Evolutionary conservation across 2,888 invertebrate genomes (phyloP).

Genomic region (Peribatodes rhomboidaria): DNA sequence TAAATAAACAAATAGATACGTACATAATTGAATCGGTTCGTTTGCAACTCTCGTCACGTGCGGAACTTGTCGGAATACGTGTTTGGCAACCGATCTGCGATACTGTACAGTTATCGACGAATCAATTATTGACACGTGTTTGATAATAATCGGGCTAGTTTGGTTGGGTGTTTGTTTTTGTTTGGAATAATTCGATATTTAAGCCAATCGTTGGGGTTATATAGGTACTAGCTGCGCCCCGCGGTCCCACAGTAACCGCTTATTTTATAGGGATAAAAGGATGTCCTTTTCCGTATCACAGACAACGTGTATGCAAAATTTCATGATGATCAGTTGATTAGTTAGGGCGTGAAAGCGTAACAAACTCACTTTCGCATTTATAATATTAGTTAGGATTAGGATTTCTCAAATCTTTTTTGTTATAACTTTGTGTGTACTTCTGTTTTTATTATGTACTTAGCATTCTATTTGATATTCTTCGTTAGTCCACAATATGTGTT

Average conservation of each 20-base stretch:
- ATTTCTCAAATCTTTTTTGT: too few relatives aligned
- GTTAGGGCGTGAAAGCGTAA: too few relatives aligned
- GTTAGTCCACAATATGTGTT: not conserved
- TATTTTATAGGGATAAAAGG: too few relatives aligned
- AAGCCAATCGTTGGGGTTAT: not conserved
- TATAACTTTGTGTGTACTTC: too few relatives aligned
- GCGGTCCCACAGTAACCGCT: too few relatives aligned
- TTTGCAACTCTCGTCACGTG: conserved; percentile 74
- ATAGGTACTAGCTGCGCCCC: too few relatives aligned
- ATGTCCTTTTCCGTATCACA: too few relatives aligned
- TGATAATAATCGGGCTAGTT: conserved; percentile 37
- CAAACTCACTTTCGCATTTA: too few relatives aligned
- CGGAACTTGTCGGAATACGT: conserved; percentile 63
- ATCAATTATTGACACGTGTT: conserved; percentile 49
- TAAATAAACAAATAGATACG: conserved; percentile 17
- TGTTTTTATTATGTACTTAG: too few relatives aligned
- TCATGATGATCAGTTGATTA: too few relatives aligned
- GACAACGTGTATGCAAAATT: too few relatives aligned
- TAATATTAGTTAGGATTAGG: too few relatives aligned
- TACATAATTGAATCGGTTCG: conserved; percentile 49
- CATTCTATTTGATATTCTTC: not conserved
- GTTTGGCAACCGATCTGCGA: conserved; percentile 60
- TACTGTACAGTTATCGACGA: conserved; percentile 54
- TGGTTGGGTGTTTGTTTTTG: conserved; percentile 22
- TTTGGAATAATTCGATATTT: conserved; percentile 6